Base-by-base conservation (phyloP, 2,888 invertebrate genomes). In the Pandemis corylana region DNA sequence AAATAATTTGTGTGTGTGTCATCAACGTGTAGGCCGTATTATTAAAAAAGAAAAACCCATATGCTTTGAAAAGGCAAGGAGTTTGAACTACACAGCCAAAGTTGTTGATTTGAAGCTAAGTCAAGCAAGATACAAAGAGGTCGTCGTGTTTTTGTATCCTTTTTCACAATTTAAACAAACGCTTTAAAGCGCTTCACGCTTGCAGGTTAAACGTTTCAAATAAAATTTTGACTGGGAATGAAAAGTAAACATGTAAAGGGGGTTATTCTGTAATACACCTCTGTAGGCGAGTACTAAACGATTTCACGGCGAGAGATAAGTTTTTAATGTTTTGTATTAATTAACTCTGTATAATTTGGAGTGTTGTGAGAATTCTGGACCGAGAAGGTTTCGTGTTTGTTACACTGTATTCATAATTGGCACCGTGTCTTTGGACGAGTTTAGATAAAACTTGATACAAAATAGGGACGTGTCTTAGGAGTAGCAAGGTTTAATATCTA, bases 161-260 rank as follows among this genome's bases (percentile, higher is more conserved):
- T 4, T 12, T 5, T 59, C 28, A 12, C 28, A 7, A 28, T 62
- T 10, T 42, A 41, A 41, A 62, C 6, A 62, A 62, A 41, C 28
- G 65, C 69, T 70, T 42, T 28, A 65, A 78, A 82, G 82, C 78
- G 79, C 78, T 78, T 69, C 77, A 79, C 80, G 84, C 82, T 85
- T 80, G 78, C 81, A 82, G 78, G 80, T 68, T 76, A 77, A 77
- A 76, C 64, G 78, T 76, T 83, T 84, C 82, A 87, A 88, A 92
- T 93, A 91, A 93, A 93, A 92, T 92, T 91, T 92, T 87, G 89
- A 85, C 85, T 87, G 85, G 83, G 88, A 90, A 94, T 94, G 92
- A 93, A 94, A 94, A 92, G 93, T 93, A 94, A 94, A 94, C 90
- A 93, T 90, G 82, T 84, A 80, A 85, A 87, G 84, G 87, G 81